Percentiles rank a stretch among this genome's conserved stretches.
Evolutionary conservation across 2,888 invertebrate species (phyloP).

Genomic region (Rhyacophila evoluta): DNA sequence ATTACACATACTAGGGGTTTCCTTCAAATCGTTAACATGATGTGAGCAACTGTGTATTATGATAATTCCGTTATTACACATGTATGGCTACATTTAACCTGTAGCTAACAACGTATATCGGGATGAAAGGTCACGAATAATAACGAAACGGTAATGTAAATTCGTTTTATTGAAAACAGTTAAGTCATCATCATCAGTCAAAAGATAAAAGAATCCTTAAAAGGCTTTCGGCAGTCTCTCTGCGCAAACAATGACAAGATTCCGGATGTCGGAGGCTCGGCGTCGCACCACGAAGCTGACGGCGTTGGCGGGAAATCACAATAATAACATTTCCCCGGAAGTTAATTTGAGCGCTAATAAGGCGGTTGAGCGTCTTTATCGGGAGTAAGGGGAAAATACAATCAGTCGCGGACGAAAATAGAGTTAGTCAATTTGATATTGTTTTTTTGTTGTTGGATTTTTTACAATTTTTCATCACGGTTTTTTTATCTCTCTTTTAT

Average conservation of each 20-base stretch:
- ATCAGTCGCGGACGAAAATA: neutral
- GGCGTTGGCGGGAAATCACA: neutral
- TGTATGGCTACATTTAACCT: too few species aligned
- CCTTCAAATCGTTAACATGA: too few species aligned
- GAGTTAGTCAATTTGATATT: neutral
- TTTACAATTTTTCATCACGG: too few species aligned
- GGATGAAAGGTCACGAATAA: neutral
- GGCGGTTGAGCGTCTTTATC: neutral
- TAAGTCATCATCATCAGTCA: neutral
- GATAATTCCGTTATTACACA: too few species aligned
- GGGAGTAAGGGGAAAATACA: neutral
- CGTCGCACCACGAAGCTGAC: neutral
- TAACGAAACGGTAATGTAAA: neutral
- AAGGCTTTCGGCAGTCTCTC: neutral
- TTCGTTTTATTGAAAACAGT: neutral
- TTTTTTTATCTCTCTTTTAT: too few species aligned
- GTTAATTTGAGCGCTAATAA: neutral
- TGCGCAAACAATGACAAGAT: neutral
- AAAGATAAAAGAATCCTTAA: conserved; percentile 12
- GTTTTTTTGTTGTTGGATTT: too few species aligned
- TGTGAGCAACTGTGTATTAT: too few species aligned
- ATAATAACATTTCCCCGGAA: neutral
- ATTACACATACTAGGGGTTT: too few species aligned
- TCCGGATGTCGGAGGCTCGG: neutral
- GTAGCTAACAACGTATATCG: too few species aligned